Base-by-base conservation (phyloP, 2,888 invertebrate genomes). In the Pristionchus arcanus region DNA sequence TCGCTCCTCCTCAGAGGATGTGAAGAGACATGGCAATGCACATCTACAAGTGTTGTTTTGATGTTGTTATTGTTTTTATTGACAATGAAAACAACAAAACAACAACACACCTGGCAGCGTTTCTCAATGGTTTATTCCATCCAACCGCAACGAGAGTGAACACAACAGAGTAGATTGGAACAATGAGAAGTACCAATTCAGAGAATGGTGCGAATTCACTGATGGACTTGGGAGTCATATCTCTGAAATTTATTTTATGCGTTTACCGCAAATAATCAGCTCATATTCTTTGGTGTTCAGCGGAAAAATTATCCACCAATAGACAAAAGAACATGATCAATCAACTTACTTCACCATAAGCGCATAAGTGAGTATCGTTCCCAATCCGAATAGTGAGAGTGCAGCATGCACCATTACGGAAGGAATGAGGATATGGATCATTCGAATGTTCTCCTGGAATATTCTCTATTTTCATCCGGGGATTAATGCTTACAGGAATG, bases 341-440 rank as follows among this genome's bases (percentile, higher is more conserved):
- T 37, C 28, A 55, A 55, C 88, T n/a, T 21, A 91, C 92, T 90
- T 89, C 53, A 92, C 90, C 5, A 91, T 31, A 0, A 93, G 88
- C 2, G 92, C 91, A 85, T 92, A 92, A 0, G 68, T 89, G n/a
- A 93, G 74, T 90, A 93, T 91, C 1, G 91, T 90, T 53, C 91
- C 90, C 28, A 93, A 53, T 25, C 93, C 93, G 37, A 92, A 34
- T 16, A 93, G 81, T 34, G 91, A 91, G 13, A 93, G 90, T 42
- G 90, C 87, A 0, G 92, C 91, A 89, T 93, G 93, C 25, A 93
- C 92, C 5, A 92, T 92, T 25, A 93, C 91, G 0, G 92, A 92
- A 7, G 92, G 92, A 25, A 93, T 93, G 66, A 93, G 90, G 28
- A 92, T 91, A 28, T 91, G 77, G 92, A 93, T 93, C 68, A 92